These are phyloP conservation scores for Porites australiensis DNA, from an alignment of 64 coral and sea anemone species.

Conservation along the genomic window DNA sequence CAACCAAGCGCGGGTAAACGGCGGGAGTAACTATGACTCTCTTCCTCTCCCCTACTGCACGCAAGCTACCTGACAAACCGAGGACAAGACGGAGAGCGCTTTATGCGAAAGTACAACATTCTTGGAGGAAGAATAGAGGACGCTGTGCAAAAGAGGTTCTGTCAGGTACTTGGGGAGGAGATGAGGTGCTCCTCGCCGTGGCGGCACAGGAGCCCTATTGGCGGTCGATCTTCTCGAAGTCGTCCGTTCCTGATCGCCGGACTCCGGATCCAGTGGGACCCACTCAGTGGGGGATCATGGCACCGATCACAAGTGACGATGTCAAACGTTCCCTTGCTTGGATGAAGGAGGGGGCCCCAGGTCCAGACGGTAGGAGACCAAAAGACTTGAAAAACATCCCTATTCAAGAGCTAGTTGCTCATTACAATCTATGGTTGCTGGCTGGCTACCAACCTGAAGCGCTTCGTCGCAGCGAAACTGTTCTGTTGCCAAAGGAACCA, in stretches of 20 bases:
- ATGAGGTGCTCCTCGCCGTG: not conserved
- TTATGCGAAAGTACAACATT: not conserved
- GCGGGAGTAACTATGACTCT: no score
- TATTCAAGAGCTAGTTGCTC: not conserved
- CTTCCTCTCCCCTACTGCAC: no score
- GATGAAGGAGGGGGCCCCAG: not conserved
- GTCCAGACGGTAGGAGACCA: not conserved
- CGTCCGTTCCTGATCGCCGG: not conserved
- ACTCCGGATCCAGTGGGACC: not conserved
- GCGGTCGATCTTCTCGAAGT: not conserved
- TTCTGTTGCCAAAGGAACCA: not conserved
- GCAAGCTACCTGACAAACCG: no score
- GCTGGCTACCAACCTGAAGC: not conserved
- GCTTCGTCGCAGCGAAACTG: not conserved
- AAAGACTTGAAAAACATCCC: not conserved
- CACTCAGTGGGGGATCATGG: not conserved
- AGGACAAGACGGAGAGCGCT: not conserved
- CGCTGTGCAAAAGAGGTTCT: not conserved
- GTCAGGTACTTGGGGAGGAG: not conserved
- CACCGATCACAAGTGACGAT: not conserved
- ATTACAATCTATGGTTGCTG: constrained; percentile 4
- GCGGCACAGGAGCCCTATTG: not conserved
- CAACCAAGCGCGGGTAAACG: no score
- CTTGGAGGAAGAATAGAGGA: not conserved
- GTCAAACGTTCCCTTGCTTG: not conserved